A percentile compares a stretch with the other conserved stretches of the same genome.
Conservation (phyloP, 2,888 invertebrate species). For the Troilus luridus region DNA sequence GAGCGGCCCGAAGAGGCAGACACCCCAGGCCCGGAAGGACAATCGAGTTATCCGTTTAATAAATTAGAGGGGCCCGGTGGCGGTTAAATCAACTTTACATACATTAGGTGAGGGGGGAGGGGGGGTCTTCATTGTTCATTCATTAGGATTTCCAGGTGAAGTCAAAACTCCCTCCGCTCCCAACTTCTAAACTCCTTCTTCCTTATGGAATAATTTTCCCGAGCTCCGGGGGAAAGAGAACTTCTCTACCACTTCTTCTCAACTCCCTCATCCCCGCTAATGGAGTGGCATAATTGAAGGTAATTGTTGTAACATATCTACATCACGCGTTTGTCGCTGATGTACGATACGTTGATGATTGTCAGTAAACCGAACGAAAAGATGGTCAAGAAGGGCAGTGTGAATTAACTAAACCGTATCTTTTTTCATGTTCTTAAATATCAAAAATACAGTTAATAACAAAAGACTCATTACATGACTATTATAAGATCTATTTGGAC, state of each 20-base stretch:
- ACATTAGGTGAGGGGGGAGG: slow-evolving; percentile 12
- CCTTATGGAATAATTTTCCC: slow-evolving; percentile 30
- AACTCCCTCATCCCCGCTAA: not conserved
- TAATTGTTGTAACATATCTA: not conserved
- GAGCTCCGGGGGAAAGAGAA: not conserved
- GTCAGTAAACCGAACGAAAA: not conserved
- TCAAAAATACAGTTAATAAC: too few relatives aligned
- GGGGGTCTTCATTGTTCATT: slow-evolving; percentile 48
- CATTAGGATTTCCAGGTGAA: slow-evolving; percentile 53
- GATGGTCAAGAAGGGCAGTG: not conserved
- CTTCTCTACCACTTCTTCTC: slow-evolving; percentile 3
- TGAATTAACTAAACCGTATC: too few relatives aligned
- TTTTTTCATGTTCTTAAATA: too few relatives aligned
- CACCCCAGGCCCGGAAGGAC: not conserved
- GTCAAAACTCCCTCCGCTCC: slow-evolving; percentile 27
- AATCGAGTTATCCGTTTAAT: slow-evolving; percentile 57
- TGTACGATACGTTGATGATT: too few relatives aligned
- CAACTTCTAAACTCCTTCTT: slow-evolving; percentile 44
- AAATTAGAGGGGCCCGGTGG: slow-evolving; percentile 41
- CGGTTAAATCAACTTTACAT: slow-evolving; percentile 57
- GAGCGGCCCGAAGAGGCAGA: not conserved
- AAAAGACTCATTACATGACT: too few relatives aligned
- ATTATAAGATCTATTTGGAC: too few relatives aligned
- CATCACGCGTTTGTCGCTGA: not conserved
- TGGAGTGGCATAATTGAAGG: not conserved